Base-by-base conservation (phyloP, 2,888 invertebrate species). In the Torymus aiolomorphi region DNA sequence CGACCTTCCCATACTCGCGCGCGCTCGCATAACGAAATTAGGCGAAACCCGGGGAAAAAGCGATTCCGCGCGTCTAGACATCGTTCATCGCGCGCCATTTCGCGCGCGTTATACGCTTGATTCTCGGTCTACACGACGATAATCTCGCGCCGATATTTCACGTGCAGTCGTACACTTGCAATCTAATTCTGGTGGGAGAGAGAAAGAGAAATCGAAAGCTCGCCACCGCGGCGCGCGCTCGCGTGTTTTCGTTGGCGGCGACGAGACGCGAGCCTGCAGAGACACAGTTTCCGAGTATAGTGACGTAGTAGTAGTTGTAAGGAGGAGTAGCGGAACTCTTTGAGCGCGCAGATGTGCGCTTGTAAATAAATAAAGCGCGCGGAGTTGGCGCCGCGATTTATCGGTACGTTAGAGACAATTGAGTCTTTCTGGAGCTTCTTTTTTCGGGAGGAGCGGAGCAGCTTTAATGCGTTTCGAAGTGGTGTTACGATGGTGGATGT, bases 61-160 rank as follows among this genome's bases (percentile, higher is more conserved):
- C 59, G 62, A 72, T 72, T 62, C 65, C 74, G 74, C 74, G 74
- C 59, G 67, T 20, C 18, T 18, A n/a, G 52, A 49, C 56, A 56
- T 18, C 65, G 56, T 56, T 56, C 31, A 20, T 63, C 49, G 56
- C 74, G 74, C 73, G 73, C 42, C 63, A 63, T 73, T 73, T 54
- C 62, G 24, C 73, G n/a, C 73, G 16, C 52, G 54, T 74, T 51
- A 24, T 57, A 49, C 73, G 67, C 18, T 57, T 59, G 42, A 42
- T 42, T 42, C 42, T 8, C 42, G 8, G 8, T 5, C 42, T 42
- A 42, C 42, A 42, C 42, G 42, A 42, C 71, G 20, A 61, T 71
- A 71, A 71, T 71, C 71, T 51, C 57, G 62, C 42, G 42, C 42
- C 42, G 42, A 42, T 42, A 42, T 42, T 42, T 42, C 42, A 42